Base-by-base conservation (phyloP, 2,113 vertebrate genomes). In the Oreochromis aureus region DNA sequence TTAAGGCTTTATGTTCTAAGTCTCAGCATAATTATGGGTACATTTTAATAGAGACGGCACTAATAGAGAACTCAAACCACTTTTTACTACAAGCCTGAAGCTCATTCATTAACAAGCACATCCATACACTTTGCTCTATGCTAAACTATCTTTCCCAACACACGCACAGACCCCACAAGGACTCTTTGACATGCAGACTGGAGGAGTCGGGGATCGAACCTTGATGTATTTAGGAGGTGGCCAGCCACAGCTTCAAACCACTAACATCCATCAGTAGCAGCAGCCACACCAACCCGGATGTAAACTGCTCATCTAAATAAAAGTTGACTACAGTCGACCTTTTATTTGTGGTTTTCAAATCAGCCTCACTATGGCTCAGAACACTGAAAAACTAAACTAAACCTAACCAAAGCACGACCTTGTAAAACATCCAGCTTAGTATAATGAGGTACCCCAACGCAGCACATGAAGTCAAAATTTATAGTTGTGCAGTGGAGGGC, bases 391-490 rank as follows among this genome's bases (percentile, higher is more conserved):
- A n/a, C 22, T 15, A 2, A 36, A 10, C 13, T 24, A 84, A 89
- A 79, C 10, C 16, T 4, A 61, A 48, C 24, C 71, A 19, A 16
- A 24, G 80, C 6, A 30, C 6, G 54, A 48, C 41, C 63, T 44
- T 34, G 6, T 44, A 51, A 80, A 88, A 85, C 82, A 80, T 6
- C 24, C 73, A 87, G 92, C 79, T 91, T 90, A 80, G 56, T 71
- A n/a, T 92, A 87, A 93, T 84, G 61, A 93, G 54, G 53, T 2
- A 80, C 18, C 81, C 83, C 39, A 82, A 88, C 2, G 24, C 48
- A 78, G 89, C 79, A 86, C 92, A 91, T 80, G 13, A 92, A 73
- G 86, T 34, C 53, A 85, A 53, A 89, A 85, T 87, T 88, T 89
- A 91, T 41, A 5, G 85, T 53, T 3, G 30, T 63, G 82, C 6